These are phyloP conservation scores for Arctopsyche grandis DNA, from an alignment of 1,140 invertebrate genomes.

Conservation along the genomic window DNA sequence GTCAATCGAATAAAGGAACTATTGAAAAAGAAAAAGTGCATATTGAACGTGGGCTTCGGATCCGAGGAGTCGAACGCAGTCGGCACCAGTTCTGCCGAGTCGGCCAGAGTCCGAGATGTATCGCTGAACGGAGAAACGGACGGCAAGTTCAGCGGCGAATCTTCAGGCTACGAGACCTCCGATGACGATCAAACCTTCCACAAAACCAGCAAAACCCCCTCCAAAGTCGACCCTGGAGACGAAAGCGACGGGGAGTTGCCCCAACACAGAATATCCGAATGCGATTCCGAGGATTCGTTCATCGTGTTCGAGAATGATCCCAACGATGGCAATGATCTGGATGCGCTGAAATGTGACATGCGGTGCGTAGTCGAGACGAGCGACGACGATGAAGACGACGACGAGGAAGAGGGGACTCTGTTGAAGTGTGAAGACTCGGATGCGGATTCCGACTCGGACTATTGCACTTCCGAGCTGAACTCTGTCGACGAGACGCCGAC, in stretches of 20 bases:
- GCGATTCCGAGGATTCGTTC: slow-evolving; percentile 53
- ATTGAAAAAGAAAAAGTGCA: background rate
- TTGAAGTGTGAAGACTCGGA: background rate
- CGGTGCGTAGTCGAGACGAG: background rate
- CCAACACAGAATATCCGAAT: slow-evolving; percentile 43
- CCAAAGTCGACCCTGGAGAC: background rate
- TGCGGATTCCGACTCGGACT: slow-evolving; percentile 2
- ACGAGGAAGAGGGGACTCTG: slow-evolving; percentile 33
- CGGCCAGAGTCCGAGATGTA: background rate
- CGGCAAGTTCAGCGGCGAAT: slow-evolving; percentile 35
- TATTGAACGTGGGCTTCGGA: background rate
- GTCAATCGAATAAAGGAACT: background rate
- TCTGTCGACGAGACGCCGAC: background rate
- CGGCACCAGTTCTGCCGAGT: too few relatives aligned
- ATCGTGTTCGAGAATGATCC: slow-evolving; percentile 45
- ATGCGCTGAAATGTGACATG: slow-evolving; percentile 10
- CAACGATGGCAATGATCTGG: background rate
- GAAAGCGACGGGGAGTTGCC: background rate
- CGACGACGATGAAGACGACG: slow-evolving; percentile 14
- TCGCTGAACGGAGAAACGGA: background rate
- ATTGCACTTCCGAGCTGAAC: background rate
- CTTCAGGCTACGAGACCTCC: slow-evolving; percentile 42
- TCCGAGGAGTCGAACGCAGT: background rate
- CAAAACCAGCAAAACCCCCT: background rate
- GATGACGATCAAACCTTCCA: slow-evolving; percentile 44